phyloP scores from a whole-genome alignment of 2,888 invertebrate genomes.

The Fabriciana adippe region DNA sequence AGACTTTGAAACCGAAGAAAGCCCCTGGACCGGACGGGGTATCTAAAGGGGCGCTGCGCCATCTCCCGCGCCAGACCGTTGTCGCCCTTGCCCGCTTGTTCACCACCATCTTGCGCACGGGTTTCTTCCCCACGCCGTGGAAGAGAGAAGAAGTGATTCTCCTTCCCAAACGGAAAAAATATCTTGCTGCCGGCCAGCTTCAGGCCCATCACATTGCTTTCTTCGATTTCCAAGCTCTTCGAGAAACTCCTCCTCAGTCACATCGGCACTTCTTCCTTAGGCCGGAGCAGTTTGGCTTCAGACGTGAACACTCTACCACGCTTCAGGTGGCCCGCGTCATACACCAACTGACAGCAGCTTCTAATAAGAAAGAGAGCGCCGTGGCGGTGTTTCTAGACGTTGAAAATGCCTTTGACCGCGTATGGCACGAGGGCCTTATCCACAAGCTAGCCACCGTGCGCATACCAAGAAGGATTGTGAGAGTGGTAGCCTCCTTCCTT shows the following conservation, averaged over 20 bases:
- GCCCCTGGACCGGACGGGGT: constrained; percentile 38
- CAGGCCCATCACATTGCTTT: constrained; percentile 39
- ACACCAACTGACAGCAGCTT: neutral
- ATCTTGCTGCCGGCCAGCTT: constrained; percentile 38
- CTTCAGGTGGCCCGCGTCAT: neutral
- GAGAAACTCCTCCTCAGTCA: constrained; percentile 31
- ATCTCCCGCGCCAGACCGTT: constrained; percentile 21
- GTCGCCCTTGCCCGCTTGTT: constrained; percentile 31
- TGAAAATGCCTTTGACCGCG: constrained; percentile 7
- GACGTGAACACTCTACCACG: neutral
- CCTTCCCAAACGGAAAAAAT: constrained; percentile 43
- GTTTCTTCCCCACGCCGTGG: constrained; percentile 34
- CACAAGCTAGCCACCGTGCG: constrained; percentile 39
- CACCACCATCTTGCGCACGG: constrained; percentile 38
- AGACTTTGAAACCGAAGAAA: constrained; percentile 22
- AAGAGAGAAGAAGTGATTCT: constrained; percentile 38
- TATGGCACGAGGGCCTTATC: constrained; percentile 48
- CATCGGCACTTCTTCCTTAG: neutral
- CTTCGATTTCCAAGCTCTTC: constrained; percentile 43
- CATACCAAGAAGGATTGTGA: constrained; percentile 24
- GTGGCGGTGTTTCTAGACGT: neutral
- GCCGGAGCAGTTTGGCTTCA: neutral
- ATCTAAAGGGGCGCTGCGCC: constrained; percentile 27
- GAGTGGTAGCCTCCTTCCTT: constrained; percentile 40
- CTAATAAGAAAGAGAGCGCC: neutral